A percentile compares a stretch with the other conserved stretches of the same genome.
Conservation (phyloP, 2,888 invertebrate species). For the Hydropsyche betteni region DNA sequence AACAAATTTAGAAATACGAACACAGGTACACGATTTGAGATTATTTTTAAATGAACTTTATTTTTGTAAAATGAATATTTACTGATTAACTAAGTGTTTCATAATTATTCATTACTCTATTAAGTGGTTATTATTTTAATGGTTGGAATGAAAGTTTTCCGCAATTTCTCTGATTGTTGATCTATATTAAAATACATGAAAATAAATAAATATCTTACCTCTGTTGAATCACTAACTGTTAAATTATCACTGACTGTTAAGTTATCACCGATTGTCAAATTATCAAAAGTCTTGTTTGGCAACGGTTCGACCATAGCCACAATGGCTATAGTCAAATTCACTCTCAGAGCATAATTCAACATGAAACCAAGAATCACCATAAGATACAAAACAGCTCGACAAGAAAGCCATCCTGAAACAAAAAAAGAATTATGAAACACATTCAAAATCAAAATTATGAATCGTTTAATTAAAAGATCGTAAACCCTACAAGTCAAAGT, state of each 20-base stretch:
- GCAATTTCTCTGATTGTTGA: no score
- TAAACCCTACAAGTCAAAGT: no score
- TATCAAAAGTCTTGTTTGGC: constrained; percentile 54
- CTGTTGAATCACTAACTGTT: constrained; percentile 57
- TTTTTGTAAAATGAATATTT: no score
- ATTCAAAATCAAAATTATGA: no score
- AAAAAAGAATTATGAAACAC: background rate
- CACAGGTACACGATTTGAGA: no score
- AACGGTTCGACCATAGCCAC: constrained; percentile 77
- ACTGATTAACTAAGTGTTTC: no score
- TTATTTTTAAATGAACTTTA: no score
- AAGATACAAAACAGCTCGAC: constrained; percentile 82
- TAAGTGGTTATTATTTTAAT: no score
- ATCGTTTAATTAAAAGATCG: no score
- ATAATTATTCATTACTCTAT: no score
- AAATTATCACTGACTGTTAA: constrained; percentile 54
- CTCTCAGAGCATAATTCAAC: constrained; percentile 88
- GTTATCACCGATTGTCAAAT: constrained; percentile 56
- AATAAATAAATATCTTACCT: constrained; percentile 55
- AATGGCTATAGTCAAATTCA: constrained; percentile 87
- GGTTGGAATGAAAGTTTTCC: no score
- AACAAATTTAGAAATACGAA: no score
- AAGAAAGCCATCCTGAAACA: constrained; percentile 75
- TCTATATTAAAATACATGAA: background rate
- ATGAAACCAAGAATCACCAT: constrained; percentile 90